phyloP scores from a whole-genome alignment of 2,797 vertebrate genomes.

The Tapera naevia region DNA sequence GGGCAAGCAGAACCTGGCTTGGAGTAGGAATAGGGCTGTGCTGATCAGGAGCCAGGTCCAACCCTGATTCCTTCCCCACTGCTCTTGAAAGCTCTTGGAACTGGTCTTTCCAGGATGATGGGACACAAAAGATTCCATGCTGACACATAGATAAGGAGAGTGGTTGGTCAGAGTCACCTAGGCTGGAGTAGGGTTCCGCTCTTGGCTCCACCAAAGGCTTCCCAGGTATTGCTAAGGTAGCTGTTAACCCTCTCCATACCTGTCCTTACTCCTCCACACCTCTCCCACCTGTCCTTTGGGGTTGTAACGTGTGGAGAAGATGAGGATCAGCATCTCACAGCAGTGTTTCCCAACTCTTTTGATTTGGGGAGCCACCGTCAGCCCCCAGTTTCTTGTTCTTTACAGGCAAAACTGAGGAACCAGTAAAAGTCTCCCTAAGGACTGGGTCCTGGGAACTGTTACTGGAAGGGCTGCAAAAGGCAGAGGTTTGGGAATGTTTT shows the following conservation, averaged over 20 bases:
- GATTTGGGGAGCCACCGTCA: neutral
- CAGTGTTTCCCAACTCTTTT: neutral
- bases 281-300: neutral
- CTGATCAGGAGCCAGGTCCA: neutral
- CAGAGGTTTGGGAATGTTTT: neutral
- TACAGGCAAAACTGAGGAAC: neutral
- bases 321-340: neutral
- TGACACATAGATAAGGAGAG: neutral
- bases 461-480: neutral
- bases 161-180: neutral
- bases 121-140: neutral
- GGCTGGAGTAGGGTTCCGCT: neutral
- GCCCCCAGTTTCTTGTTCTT: neutral
- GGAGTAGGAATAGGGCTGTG: neutral
- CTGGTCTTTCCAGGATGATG: neutral
- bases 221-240: neutral
- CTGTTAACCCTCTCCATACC: neutral
- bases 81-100: neutral
- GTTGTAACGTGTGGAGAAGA: neutral
- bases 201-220: neutral
- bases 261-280: neutral
- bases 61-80: neutral
- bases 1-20: neutral
- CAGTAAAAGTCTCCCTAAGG: neutral
- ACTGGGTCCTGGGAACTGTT: neutral